Conservation (phyloP, 2,113 vertebrate species). For the rat (Rattus norvegicus) region GRCr8 NC_086027.1:49105501-49106000, state of each 20-base stretch:
- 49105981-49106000: no score
- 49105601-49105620: neutral
- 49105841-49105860: neutral
- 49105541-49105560: neutral
- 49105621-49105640: neutral
- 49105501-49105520: neutral
- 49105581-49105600: neutral
- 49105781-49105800: neutral
- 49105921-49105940: rapidly evolving
- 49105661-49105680: rapidly evolving
- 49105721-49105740: neutral
- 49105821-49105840: neutral
- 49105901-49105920: neutral
- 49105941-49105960: no score
- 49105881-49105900: no score
- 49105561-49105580: neutral
- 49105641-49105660: neutral
- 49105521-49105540: neutral
- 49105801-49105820: neutral
- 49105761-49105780: neutral
- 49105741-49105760: rapidly evolving
- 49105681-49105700: neutral
- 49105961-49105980: neutral
- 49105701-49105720: neutral
- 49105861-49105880: neutral